A percentile compares a stretch with the other conserved stretches of the same genome.
These are phyloP conservation scores for Amblyopsis hoosieri DNA, from an alignment of 2,797 vertebrate genomes.

Conservation along the genomic window DNA sequence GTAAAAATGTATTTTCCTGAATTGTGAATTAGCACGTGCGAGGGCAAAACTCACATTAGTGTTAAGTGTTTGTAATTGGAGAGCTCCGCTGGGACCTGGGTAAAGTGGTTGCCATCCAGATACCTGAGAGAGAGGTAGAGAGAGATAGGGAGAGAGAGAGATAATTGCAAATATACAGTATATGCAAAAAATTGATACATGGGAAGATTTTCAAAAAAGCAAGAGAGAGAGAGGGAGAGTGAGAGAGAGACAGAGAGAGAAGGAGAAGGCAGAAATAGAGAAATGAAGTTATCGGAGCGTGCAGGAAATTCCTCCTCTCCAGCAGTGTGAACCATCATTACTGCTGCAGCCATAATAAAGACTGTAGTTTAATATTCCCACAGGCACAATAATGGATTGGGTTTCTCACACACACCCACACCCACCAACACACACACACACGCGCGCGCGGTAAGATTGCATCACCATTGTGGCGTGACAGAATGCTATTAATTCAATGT, in stretches of 20 bases:
- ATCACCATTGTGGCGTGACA: slow-evolving; percentile 32
- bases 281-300: slow-evolving; percentile 64
- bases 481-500: slow-evolving; percentile 40
- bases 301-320: slow-evolving; percentile 71
- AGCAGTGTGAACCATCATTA: slow-evolving; percentile 67
- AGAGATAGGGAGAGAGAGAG: slow-evolving; percentile 8
- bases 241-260: slow-evolving; percentile 14
- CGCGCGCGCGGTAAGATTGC: slow-evolving; percentile 16
- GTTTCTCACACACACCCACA: not conserved
- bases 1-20: not conserved
- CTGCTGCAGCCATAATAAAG: slow-evolving; percentile 67
- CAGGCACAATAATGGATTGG: slow-evolving; percentile 37
- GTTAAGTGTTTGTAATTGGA: slow-evolving; percentile 96
- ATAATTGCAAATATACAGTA: not conserved
- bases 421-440: slow-evolving; percentile 18
- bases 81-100: slow-evolving; percentile 93
- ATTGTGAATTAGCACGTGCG: slow-evolving; percentile 2
- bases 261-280: slow-evolving; percentile 14
- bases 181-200: slow-evolving; percentile 15
- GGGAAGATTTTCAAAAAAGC: slow-evolving; percentile 2
- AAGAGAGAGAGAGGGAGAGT: slow-evolving; percentile 6
- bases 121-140: slow-evolving; percentile 75
- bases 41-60: slow-evolving; percentile 89
- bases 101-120: slow-evolving; percentile 98
- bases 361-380: slow-evolving; percentile 62